Conservation (phyloP, 1,140 invertebrate genomes). For the Drosophila kepulauana region DNA sequence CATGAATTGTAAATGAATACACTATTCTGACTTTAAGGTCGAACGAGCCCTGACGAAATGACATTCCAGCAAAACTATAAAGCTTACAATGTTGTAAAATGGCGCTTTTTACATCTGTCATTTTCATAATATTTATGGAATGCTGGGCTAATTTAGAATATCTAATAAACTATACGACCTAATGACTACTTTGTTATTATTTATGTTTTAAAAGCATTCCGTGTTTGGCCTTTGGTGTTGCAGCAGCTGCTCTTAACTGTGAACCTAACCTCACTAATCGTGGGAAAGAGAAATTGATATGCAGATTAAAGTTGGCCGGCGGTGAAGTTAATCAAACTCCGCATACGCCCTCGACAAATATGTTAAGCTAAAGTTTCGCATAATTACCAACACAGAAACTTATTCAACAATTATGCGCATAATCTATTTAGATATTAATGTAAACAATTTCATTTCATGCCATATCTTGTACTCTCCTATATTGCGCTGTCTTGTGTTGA, state of each 20-base stretch:
- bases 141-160: not conserved
- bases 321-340: conserved; percentile 41
- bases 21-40: conserved; percentile 20
- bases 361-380: conserved; percentile 48
- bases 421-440: conserved; percentile 60
- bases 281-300: conserved; percentile 51
- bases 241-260: not conserved
- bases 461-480: not conserved
- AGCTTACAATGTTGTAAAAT: conserved; percentile 8
- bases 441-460: conserved; percentile 27
- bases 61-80: not conserved
- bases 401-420: conserved; percentile 73
- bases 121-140: conserved; percentile 1
- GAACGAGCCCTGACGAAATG: not conserved
- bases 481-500: conserved; percentile 22
- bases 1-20: not conserved
- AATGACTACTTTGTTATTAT: not conserved
- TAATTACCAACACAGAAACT: conserved; percentile 32
- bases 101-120: not conserved
- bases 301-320: conserved; percentile 42
- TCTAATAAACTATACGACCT: not conserved
- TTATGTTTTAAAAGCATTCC: not conserved
- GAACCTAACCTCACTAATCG: conserved; percentile 13
- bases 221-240: not conserved
- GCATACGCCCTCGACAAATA: conserved; percentile 59